Evolutionary conservation across 2,888 invertebrate species (phyloP).

Genomic region (Meteorus colon): DNA sequence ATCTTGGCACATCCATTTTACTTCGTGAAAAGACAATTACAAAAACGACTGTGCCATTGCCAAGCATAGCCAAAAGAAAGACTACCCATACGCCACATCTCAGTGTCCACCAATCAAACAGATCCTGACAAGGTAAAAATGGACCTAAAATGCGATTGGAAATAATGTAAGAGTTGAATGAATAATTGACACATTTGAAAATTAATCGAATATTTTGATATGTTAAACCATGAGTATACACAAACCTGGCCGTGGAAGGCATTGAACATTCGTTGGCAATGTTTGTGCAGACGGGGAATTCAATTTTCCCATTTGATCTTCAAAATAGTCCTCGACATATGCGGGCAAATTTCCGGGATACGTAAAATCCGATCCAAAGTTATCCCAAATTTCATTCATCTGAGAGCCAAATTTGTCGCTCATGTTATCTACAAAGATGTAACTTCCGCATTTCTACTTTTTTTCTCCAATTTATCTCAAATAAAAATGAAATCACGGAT

Average conservation of each 20-base stretch:
- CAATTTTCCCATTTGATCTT: conserved; percentile 76
- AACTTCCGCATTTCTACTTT: conserved; percentile 38
- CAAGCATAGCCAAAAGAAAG: conserved; percentile 94
- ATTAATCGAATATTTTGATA: neutral
- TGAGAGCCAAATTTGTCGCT: conserved; percentile 83
- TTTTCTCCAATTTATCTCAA: neutral
- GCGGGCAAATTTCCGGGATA: conserved; percentile 82
- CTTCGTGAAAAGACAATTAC: conserved; percentile 92
- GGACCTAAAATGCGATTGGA: conserved; percentile 79
- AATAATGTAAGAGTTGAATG: conserved; percentile 8
- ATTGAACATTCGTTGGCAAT: conserved; percentile 74
- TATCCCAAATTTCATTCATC: conserved; percentile 82
- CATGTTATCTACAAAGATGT: conserved; percentile 79
- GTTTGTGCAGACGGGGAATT: conserved; percentile 55
- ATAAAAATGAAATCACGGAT: conserved; percentile 28
- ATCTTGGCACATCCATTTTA: conserved; percentile 97
- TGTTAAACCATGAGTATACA: conserved; percentile 31
- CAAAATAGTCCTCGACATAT: conserved; percentile 84
- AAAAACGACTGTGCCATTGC: conserved; percentile 96
- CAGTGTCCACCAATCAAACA: conserved; percentile 98
- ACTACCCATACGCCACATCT: conserved; percentile 98
- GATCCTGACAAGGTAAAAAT: conserved; percentile 94
- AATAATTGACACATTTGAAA: conserved; percentile 9
- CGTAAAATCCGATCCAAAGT: conserved; percentile 81
- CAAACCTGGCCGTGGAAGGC: conserved; percentile 87